Evolutionary conservation across 2,797 vertebrate genomes (phyloP).

Genomic region (Darevskia nairensis): DNA sequence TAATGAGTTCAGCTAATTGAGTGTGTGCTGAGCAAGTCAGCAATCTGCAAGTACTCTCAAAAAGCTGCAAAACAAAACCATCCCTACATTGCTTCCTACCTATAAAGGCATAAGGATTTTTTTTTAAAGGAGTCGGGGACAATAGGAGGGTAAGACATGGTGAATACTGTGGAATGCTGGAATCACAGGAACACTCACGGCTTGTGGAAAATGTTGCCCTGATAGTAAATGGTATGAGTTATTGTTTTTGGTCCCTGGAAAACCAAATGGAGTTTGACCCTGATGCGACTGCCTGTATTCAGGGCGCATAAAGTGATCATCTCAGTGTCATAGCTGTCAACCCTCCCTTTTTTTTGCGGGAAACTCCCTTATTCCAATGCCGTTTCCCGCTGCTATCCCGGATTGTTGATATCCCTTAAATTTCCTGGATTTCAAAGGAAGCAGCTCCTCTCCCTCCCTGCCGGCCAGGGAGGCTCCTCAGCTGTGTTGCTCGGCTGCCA

Average conservation of each 20-base stretch:
- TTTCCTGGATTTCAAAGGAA: too few relatives aligned
- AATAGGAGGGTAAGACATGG: conserved; percentile 41
- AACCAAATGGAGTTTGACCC: neutral
- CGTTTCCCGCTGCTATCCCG: too few relatives aligned
- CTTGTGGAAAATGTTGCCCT: conserved; percentile 54
- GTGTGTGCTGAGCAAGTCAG: conserved; percentile 62
- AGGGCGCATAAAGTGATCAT: conserved; percentile 12
- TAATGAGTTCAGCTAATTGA: conserved; percentile 74
- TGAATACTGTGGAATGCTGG: too few relatives aligned
- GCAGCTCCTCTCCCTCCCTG: too few relatives aligned
- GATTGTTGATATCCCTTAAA: too few relatives aligned
- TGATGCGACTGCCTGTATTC: neutral
- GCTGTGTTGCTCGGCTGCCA: too few relatives aligned
- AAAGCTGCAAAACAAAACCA: neutral
- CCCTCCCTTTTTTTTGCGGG: too few relatives aligned
- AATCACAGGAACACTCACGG: conserved; percentile 52
- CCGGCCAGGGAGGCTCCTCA: too few relatives aligned
- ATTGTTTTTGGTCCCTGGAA: conserved; percentile 33
- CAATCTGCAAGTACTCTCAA: conserved; percentile 37
- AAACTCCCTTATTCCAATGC: too few relatives aligned
- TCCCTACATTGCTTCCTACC: conserved; percentile 56
- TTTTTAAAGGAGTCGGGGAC: neutral
- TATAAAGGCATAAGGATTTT: neutral
- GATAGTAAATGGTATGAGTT: conserved; percentile 40
- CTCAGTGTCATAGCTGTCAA: too few relatives aligned